These are phyloP conservation scores for Muraenolepis orangiensis DNA, from an alignment of 2,797 vertebrate genomes.

Conservation along the genomic window DNA sequence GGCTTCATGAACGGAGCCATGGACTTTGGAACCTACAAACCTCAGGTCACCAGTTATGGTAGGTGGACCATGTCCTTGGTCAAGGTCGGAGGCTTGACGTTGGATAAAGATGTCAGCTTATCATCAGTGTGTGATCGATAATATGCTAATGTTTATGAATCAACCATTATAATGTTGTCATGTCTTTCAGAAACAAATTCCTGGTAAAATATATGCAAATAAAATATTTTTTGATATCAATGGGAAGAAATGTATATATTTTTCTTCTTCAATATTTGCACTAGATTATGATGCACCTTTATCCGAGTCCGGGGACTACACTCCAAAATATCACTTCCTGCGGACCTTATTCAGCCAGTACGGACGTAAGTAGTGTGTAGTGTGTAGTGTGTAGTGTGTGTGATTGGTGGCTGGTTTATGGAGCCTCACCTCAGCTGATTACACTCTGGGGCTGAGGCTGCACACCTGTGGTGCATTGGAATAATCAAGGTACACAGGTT, in stretches of 20 bases:
- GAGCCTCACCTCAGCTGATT: too few species aligned
- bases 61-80: conserved; percentile 37
- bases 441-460: too few species aligned
- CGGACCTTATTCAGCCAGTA: conserved; percentile 77
- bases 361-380: conserved; percentile 74
- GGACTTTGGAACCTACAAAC: conserved; percentile 80
- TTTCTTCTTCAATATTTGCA: conserved; percentile 31
- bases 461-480: too few species aligned
- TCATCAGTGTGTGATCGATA: neutral
- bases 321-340: conserved; percentile 83
- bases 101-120: neutral
- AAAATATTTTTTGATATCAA: neutral
- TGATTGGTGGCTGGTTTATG: too few species aligned
- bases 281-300: conserved; percentile 91
- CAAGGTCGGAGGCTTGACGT: neutral
- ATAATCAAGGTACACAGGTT: too few species aligned
- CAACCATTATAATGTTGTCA: neutral
- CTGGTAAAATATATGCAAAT: neutral
- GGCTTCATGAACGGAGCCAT: conserved; percentile 89
- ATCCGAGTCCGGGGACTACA: conserved; percentile 89
- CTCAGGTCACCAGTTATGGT: conserved; percentile 90
- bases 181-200: too few species aligned
- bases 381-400: too few species aligned
- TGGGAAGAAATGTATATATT: neutral
- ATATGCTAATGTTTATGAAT: neutral